phyloP scores from a whole-genome alignment of 1,140 invertebrate species.

The Drosophila mauritiana region DNA sequence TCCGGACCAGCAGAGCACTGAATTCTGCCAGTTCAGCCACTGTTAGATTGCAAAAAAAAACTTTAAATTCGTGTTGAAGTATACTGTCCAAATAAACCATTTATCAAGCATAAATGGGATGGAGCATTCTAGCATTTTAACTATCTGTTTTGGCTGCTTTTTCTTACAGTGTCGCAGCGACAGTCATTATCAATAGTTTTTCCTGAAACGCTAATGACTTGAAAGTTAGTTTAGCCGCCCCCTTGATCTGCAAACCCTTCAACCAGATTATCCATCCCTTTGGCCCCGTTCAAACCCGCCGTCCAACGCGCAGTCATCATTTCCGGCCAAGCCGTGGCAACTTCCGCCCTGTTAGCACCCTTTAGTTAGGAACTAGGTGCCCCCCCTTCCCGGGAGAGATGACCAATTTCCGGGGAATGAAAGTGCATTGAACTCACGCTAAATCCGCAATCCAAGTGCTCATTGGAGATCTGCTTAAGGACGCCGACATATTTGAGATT shows the following conservation, averaged over 20 bases:
- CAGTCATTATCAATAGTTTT: conserved; percentile 55
- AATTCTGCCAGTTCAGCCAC: too few relatives aligned
- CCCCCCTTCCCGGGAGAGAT: conserved; percentile 14
- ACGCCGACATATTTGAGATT: conserved; percentile 95
- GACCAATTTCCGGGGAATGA: conserved; percentile 49
- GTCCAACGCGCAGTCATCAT: conserved; percentile 50
- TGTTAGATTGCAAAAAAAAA: not conserved
- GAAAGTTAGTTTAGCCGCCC: conserved; percentile 33
- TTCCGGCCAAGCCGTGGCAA: conserved; percentile 67
- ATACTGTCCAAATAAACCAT: too few relatives aligned
- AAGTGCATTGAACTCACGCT: conserved; percentile 87
- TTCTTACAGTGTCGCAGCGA: not conserved
- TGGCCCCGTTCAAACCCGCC: not conserved
- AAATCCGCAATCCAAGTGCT: conserved; percentile 86
- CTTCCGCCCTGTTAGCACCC: conserved; percentile 55
- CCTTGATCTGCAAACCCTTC: not conserved
- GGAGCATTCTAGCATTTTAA: too few relatives aligned
- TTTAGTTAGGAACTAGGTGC: conserved; percentile 34
- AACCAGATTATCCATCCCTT: conserved; percentile 6
- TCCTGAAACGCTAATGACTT: conserved; percentile 55
- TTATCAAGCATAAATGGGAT: too few relatives aligned
- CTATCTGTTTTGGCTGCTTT: not conserved
- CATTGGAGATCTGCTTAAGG: conserved; percentile 88
- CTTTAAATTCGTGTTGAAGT: not conserved
- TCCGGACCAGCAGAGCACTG: not conserved